Evolutionary conservation across 2,888 invertebrate species (phyloP), one percentile per base, ranked within the genome.

Genomic region (Alcis repandata): DNA sequence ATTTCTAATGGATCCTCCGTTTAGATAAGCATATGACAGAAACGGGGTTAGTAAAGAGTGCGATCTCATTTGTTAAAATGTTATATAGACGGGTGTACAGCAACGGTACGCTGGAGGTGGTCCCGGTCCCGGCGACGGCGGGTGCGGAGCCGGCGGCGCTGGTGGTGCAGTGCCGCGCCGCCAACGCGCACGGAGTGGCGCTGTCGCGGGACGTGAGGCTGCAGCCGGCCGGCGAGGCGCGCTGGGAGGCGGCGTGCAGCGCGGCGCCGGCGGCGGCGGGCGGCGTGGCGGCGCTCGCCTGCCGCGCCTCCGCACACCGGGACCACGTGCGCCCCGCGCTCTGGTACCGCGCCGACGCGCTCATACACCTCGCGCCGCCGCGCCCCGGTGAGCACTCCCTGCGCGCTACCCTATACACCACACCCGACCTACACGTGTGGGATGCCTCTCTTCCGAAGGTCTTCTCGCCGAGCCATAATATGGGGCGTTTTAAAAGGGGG

Each of bases 121-220:
- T 82, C 64, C 82, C 86, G 33, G 51, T 36, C 48, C 66, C n/a
- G 59, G 63, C 40, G 71, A 51, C 49, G 52, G 56, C 7, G 51
- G 45, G 36, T 19, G 49, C 20, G 40, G 53, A 13, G 66, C 68
- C 63, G 72, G 72, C 56, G 73, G 48, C 53, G 72, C 64, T 53
- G 59, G 61, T 54, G 68, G 74, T 89, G 76, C 95, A 97, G 72
- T 98, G 98, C 86, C 94, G 95, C 75, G 97, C 97, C 45, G 92
- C 94, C 80, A 97, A 96, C 91, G 92, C 95, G 69, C 96, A 95
- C 74, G 98, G 97, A 66, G 95, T 95, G 51, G 95, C 97, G 69
- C 92, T 97, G 74, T 97, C 97, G 76, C 92, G 97, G 43, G 96
- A 96, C 82, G 96, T 97, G 77, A 94, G 95, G 67, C 95, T 98